Base-by-base conservation (phyloP, 2,113 vertebrate genomes). In the Opisthocomus hoazin region DNA sequence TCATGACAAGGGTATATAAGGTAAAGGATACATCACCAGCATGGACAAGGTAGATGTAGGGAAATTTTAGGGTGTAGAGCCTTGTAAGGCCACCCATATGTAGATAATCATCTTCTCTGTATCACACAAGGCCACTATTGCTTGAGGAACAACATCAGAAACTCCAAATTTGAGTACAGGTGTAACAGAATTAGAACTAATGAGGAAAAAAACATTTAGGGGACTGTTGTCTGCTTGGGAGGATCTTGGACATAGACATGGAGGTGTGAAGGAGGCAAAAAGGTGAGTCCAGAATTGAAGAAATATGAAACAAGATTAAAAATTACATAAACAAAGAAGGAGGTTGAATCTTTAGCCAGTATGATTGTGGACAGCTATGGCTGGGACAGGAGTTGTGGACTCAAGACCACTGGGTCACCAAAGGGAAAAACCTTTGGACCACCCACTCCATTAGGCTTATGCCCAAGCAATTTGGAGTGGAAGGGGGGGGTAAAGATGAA, bases 1-100 rank as follows among this genome's bases (percentile, higher is more conserved):
- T n/a, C n/a, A n/a, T n/a, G n/a, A n/a, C n/a, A n/a, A n/a, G n/a
- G 11, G 1, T 46, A 39, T 48, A 11, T 17, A 89, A 71, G 30
- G 19, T 45, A 66, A 78, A 78, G 0, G 1, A 12, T 20, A 41
- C 0, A 1, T 64, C 32, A 43, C 4, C 39, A 90, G 14, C 24
- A 74, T 5, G 23, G 17, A 58, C 27, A 50, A 48, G 32, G 23
- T 64, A 79, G 7, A 5, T 58, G 12, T 37, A n/a, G 15, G 14
- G 24, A 5, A 74, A 57, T 78, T 87, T 43, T 32, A 15, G 21
- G 6, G 2, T 41, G 5, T 54, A 23, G 12, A 90, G 43, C 29
- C 23, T 69, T 60, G 15, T 37, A 69, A 48, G 32, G 8, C 15
- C 36, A 48, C 7, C 5, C 9, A 39, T 53, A 53, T 11, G 15